phyloP scores from a whole-genome alignment of 2,113 vertebrate species.

The Tapirus terrestris region DNA sequence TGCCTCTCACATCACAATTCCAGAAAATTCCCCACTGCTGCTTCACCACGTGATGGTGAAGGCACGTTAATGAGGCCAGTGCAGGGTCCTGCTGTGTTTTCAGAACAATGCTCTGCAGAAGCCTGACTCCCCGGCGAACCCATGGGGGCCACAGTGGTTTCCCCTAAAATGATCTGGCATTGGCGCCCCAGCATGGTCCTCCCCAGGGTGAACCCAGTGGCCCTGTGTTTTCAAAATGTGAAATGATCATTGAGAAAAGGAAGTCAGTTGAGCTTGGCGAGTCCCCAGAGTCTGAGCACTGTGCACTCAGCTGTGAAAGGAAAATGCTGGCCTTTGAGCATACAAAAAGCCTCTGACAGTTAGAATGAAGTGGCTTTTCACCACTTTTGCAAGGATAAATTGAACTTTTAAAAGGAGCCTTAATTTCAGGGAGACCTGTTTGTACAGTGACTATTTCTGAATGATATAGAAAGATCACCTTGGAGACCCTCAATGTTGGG shows the following conservation, averaged over 20 bases:
- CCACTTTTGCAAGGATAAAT: background rate
- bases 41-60: fast-evolving
- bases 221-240: background rate
- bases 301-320: background rate
- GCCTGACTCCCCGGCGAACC: background rate
- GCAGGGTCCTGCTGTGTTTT: background rate
- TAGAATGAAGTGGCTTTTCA: background rate
- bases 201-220: background rate
- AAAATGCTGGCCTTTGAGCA: background rate
- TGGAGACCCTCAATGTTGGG: background rate
- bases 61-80: background rate
- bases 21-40: background rate
- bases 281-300: background rate
- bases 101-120: background rate
- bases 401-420: background rate
- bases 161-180: background rate
- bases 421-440: background rate
- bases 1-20: background rate
- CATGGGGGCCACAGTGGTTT: background rate
- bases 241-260: background rate
- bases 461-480: background rate
- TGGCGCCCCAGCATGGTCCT: background rate
- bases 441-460: background rate
- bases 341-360: background rate
- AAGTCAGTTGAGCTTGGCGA: background rate